Evolutionary conservation across 37 sponge, comb jelly and placozoan species (phyloP).

Genomic region (Beroe forskalii): DNA sequence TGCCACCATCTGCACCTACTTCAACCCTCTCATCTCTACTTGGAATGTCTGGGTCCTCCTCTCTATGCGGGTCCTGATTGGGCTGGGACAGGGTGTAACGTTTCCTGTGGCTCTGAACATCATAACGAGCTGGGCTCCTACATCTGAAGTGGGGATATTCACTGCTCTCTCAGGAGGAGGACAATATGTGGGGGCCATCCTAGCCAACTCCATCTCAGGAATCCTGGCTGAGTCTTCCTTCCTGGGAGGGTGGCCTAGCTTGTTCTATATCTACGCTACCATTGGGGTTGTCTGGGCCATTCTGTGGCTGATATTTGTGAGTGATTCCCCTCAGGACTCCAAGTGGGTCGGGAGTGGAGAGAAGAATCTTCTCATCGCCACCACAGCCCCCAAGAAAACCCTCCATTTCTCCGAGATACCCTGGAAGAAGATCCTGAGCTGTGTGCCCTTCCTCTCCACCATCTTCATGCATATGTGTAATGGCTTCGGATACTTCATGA

Average conservation of each 20-base stretch:
- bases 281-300: constrained; percentile 20
- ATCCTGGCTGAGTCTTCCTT: neutral
- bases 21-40: neutral
- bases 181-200: constrained; percentile 27
- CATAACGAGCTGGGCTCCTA: constrained; percentile 34
- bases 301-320: constrained; percentile 31
- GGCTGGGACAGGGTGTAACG: constrained; percentile 58
- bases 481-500: constrained; percentile 52
- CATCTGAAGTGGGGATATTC: neutral
- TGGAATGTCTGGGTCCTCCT: constrained; percentile 1
- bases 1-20: neutral
- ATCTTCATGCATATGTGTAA: constrained; percentile 13
- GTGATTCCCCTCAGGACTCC: neutral
- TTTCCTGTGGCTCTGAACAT: constrained; percentile 60
- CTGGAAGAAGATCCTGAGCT: constrained; percentile 13
- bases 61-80: neutral
- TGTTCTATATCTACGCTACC: constrained; percentile 17
- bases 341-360: neutral
- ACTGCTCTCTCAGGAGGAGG: constrained; percentile 15
- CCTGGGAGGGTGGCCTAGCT: constrained; percentile 44
- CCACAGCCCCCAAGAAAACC: constrained; percentile 9
- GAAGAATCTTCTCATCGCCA: neutral
- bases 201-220: constrained; percentile 31
- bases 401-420: constrained; percentile 21
- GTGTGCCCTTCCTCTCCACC: neutral